phyloP scores from a whole-genome alignment of 2,888 invertebrate genomes.

The Papilio elwesi region DNA sequence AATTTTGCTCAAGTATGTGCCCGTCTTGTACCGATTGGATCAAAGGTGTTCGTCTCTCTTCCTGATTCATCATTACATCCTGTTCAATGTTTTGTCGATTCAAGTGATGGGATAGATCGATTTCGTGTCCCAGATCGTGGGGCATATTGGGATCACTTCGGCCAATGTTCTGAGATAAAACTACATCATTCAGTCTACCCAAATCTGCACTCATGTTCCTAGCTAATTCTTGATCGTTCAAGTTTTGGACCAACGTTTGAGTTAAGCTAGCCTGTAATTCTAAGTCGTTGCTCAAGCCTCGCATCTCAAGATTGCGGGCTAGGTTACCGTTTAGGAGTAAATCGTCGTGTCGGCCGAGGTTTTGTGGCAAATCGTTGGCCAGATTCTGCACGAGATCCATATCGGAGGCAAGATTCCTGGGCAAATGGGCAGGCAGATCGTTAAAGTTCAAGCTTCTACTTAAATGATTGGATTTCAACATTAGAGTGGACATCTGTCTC shows the following conservation, averaged over 20 bases:
- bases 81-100: constrained; percentile 59
- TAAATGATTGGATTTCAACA: constrained; percentile 73
- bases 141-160: constrained; percentile 52
- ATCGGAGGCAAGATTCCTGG: constrained; percentile 59
- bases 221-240: constrained; percentile 62
- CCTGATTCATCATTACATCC: constrained; percentile 46
- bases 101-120: constrained; percentile 63
- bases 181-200: constrained; percentile 51
- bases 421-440: constrained; percentile 69
- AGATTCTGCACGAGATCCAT: constrained; percentile 64
- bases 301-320: constrained; percentile 58
- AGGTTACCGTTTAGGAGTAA: constrained; percentile 49
- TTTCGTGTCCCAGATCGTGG: constrained; percentile 60
- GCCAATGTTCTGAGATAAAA: constrained; percentile 53
- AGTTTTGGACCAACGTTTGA: constrained; percentile 58
- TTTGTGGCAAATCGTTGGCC: constrained; percentile 59
- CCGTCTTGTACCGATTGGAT: constrained; percentile 46
- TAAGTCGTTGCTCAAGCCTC: constrained; percentile 54
- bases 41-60: constrained; percentile 46
- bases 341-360: constrained; percentile 53
- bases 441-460: constrained; percentile 66
- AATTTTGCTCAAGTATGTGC: constrained; percentile 52
- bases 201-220: constrained; percentile 43
- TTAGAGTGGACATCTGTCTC: constrained; percentile 73
- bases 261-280: constrained; percentile 62